A percentile compares a stretch with the other conserved stretches of the same genome.
Conservation (phyloP, 1,140 invertebrate species). For the Lepidurus packardi region DNA sequence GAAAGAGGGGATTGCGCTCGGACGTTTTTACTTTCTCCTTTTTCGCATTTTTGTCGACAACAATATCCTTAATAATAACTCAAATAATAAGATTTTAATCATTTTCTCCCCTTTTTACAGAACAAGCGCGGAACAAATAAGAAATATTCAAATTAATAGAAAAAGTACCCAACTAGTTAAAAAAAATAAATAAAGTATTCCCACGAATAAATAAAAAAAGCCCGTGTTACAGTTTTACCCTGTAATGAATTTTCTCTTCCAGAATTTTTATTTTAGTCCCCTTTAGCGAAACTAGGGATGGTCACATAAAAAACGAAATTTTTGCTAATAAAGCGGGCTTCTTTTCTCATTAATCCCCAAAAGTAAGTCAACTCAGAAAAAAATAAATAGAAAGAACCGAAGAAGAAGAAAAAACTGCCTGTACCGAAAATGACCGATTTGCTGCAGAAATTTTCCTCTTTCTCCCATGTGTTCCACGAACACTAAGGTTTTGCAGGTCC, state of each 20-base stretch:
- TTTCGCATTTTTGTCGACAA: background rate
- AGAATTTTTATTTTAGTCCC: background rate
- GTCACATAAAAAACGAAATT: background rate
- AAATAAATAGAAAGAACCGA: background rate
- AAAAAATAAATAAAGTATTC: background rate
- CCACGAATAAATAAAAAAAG: background rate
- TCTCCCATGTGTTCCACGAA: background rate
- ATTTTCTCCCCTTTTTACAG: background rate
- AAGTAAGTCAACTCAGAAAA: background rate
- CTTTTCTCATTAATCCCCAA: background rate
- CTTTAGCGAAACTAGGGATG: background rate
- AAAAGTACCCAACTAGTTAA: background rate
- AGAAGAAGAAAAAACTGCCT: constrained; percentile 5
- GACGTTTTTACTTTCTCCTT: background rate
- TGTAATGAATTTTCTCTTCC: background rate
- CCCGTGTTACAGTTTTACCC: constrained; percentile 7
- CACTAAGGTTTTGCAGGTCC: background rate
- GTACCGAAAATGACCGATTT: constrained; percentile 1
- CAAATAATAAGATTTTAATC: background rate
- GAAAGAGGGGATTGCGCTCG: background rate
- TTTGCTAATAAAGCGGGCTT: background rate
- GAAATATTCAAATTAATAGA: background rate
- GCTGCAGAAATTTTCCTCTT: background rate
- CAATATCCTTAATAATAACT: background rate
- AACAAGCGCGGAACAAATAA: background rate